Conservation (phyloP, 2,797 vertebrate species). For the Enteromius thamalakanensis region DNA sequence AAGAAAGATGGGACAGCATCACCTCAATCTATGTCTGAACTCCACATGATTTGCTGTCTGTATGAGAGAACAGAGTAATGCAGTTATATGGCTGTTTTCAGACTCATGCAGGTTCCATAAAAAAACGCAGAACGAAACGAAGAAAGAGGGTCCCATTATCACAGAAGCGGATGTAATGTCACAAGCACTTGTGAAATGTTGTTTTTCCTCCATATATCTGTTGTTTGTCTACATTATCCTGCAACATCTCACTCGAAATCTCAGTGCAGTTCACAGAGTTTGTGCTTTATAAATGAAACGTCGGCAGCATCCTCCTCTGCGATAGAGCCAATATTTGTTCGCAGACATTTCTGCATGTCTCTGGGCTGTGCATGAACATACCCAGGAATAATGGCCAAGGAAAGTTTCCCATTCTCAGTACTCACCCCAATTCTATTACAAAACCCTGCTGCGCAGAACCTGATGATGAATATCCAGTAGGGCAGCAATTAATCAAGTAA, state of each 20-base stretch:
- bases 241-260: conserved; percentile 23
- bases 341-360: conserved; percentile 6
- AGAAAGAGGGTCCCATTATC: not conserved
- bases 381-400: conserved; percentile 11
- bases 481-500: not conserved
- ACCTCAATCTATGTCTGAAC: not conserved
- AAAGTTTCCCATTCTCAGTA: not conserved
- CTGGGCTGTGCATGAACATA: not conserved
- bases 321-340: conserved; percentile 20
- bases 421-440: not conserved
- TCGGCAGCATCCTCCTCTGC: not conserved
- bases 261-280: conserved; percentile 16
- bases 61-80: not conserved
- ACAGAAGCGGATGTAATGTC: not conserved
- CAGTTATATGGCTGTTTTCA: conserved; percentile 14
- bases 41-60: not conserved
- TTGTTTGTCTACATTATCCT: conserved; percentile 28
- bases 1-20: not conserved
- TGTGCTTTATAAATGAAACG: conserved; percentile 22
- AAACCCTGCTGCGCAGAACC: not conserved
- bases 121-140: not conserved
- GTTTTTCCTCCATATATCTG: conserved; percentile 14
- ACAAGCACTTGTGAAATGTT: conserved; percentile 2
- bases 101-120: not conserved
- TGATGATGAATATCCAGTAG: not conserved